Base-by-base conservation (phyloP, 2,888 invertebrate genomes). In the Xylocampa areola region DNA sequence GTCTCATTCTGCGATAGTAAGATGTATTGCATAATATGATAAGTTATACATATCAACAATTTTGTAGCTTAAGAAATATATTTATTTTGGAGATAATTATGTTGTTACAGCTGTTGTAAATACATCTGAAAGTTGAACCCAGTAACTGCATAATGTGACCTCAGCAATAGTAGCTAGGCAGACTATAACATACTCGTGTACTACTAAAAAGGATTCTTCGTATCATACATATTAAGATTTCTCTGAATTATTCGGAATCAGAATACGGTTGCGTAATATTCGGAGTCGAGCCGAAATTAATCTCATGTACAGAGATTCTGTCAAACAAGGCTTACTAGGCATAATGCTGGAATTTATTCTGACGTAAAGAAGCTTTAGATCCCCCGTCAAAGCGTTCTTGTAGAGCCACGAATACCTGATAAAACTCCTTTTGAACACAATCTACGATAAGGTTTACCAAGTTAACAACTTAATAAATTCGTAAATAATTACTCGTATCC, bases 401-500 rank as follows among this genome's bases (percentile, higher is more conserved):
- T 10, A 30, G 27, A 29, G 4, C 6, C 10, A 13, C 19, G 25
- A 41, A 30, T 32, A 40, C 21, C 17, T 49, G 17, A 10, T 13
- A 11, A 27, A 36, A 23, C 5, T 2, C 0, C 8, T 16, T 27
- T 32, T 32, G 25, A 52, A 25, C 40, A 30, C 30, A 7, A 1
- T 16, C 8, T 13, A n/a, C 10, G 7, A 5, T 10, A 36, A 8
- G 11, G 17, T 29, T 11, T 33, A 32, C 19, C 4, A 47, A 16
- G 49, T 37, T 33, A 61, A 37, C 13, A 17, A 13, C 36, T 30
- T 21, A 53, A 41, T 41, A 14, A 37, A 27, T 49, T 29, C 8
- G 7, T 39, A 33, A 43, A 40, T 66, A 52, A 60, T 63, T 13
- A 32, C 16, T 10, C 32, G 16, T 57, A 57, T 52, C 48, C 70